Conservation (phyloP, 2,797 vertebrate species). For the Acrossocheilus wenchowensis region DNA sequence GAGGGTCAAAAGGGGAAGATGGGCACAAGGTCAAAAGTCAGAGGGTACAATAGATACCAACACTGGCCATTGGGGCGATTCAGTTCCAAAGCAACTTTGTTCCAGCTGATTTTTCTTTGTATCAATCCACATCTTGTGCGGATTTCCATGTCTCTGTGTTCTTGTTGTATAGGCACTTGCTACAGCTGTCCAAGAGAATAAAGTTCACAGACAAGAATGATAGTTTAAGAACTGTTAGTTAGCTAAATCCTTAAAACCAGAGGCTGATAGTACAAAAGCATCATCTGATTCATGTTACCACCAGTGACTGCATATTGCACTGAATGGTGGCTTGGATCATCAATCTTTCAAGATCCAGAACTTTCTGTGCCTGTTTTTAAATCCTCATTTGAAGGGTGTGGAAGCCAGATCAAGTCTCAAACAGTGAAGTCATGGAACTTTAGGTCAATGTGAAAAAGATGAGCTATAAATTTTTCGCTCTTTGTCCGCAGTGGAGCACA, state of each 20-base stretch:
- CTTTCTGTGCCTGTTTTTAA: conserved; percentile 32
- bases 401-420: conserved; percentile 39
- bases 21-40: conserved; percentile 55
- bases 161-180: not conserved
- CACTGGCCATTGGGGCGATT: conserved; percentile 26
- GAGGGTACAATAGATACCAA: conserved; percentile 47
- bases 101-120: conserved; percentile 22
- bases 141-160: conserved; percentile 33
- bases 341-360: conserved; percentile 25
- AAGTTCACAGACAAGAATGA: not conserved
- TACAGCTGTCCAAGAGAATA: not conserved
- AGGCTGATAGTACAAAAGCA: not conserved
- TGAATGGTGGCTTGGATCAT: not conserved
- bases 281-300: not conserved
- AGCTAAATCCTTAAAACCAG: not conserved
- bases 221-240: not conserved
- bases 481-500: conserved; percentile 65
- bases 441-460: conserved; percentile 61
- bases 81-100: conserved; percentile 31
- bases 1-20: conserved; percentile 54
- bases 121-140: conserved; percentile 23
- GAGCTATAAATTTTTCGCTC: conserved; percentile 67
- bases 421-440: conserved; percentile 66
- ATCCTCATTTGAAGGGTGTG: conserved; percentile 28
- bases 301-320: not conserved